phyloP scores from a whole-genome alignment of 2,888 invertebrate species.

The Strigamia transsilvanica region DNA sequence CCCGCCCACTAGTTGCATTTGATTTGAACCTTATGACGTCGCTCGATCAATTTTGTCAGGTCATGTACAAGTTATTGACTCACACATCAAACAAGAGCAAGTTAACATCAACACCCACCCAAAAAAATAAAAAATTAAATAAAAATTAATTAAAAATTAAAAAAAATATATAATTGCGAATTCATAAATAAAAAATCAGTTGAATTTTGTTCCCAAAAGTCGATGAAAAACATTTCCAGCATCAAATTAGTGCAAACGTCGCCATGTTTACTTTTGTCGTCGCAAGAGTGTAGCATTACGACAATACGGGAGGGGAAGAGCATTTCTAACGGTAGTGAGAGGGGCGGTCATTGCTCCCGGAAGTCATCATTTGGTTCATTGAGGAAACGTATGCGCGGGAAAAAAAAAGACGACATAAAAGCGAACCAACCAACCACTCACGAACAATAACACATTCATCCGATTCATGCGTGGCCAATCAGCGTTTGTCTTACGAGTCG shows the following conservation, averaged over 20 bases:
- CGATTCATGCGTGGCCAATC: slow-evolving; percentile 1
- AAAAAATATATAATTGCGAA: background rate
- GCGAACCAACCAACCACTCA: slow-evolving; percentile 18
- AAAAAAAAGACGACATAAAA: slow-evolving; percentile 31
- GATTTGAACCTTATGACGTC: slow-evolving; percentile 22
- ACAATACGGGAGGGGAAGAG: background rate
- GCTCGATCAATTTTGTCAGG: slow-evolving; percentile 34
- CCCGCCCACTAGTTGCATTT: slow-evolving; percentile 43
- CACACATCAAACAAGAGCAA: background rate
- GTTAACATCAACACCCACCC: background rate
- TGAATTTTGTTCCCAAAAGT: too few species aligned
- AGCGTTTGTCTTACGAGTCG: background rate
- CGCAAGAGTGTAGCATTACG: background rate
- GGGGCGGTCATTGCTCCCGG: slow-evolving; percentile 45
- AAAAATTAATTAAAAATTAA: background rate
- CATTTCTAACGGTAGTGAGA: background rate
- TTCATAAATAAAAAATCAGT: too few species aligned
- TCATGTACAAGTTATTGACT: slow-evolving; percentile 39
- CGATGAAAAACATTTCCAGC: too few species aligned
- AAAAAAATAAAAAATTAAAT: background rate
- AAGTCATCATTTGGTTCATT: slow-evolving; percentile 37
- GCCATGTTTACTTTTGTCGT: background rate
- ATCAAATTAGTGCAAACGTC: background rate
- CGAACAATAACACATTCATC: slow-evolving; percentile 31
- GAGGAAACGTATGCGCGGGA: slow-evolving; percentile 43